Evolutionary conservation across 2,888 invertebrate genomes (phyloP), one percentile per base, ranked within the genome.

Genomic region (Thyatira batis): DNA sequence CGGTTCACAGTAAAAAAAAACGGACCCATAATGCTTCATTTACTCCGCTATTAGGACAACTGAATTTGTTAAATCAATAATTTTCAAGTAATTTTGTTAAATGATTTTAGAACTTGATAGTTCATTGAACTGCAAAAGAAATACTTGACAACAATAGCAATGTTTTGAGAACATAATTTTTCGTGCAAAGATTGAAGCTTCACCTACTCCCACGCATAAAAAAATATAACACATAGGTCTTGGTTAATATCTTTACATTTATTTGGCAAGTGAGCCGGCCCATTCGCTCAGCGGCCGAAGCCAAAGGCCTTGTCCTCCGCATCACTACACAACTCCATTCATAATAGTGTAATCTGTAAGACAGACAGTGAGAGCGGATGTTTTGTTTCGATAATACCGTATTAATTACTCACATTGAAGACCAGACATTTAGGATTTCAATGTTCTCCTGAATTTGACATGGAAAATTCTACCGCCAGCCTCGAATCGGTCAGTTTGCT

Each of bases 261-360:
- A 59, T 54, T 55, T 57, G 63, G 55, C 58, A 53, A 55, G 52
- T 52, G 53, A 52, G 48, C 48, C 58, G 61, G 55, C 69, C 67
- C 65, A 63, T 57, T 63, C 66, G 45, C 55, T 68, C 68, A 61
- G 44, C 50, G 21, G 30, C 56, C 52, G 57, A 6, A 39, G 39
- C 55, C 44, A 55, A 48, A 58, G 63, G 54, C 67, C 65, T 69
- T 65, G 67, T 65, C 61, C 65, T 58, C 60, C 46, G 59, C 20
- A 46, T 53, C 57, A 61, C 59, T 58, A 58, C 60, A 58, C 58
- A 50, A 52, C 54, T 69, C 65, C 69, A 69, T 69, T 69, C 69
- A 69, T 64, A 63, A 62, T 57, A 27, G 20, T 23, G 50, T 50
- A 43, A 50, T 52, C 51, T 48, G 48, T 30, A 54, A 50, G 39